These are phyloP conservation scores for Drosophila affinis DNA, from an alignment of 2,888 invertebrate genomes.

Conservation along the genomic window DNA sequence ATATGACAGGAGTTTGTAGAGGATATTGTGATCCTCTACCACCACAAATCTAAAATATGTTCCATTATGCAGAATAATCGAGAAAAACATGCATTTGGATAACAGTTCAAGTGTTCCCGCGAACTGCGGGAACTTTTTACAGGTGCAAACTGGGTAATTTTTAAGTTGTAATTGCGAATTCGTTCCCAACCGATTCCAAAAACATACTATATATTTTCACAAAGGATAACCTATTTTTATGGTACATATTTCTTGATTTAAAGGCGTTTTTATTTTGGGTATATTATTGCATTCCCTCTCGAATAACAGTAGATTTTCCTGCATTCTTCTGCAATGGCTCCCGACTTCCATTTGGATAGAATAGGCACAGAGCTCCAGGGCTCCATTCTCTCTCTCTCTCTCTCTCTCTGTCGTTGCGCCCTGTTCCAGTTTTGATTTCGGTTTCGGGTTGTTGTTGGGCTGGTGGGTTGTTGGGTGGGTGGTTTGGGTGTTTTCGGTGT, in stretches of 20 bases:
- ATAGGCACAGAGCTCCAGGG: background rate
- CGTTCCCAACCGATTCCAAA: background rate
- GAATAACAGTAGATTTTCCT: background rate
- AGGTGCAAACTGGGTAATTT: background rate
- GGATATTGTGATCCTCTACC: no score
- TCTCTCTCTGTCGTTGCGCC: background rate
- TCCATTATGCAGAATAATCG: no score
- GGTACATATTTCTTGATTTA: background rate
- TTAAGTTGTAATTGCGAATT: background rate
- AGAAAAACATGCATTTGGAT: no score
- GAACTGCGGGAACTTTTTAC: no score
- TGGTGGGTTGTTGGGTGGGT: background rate
- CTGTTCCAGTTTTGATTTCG: conserved; percentile 13
- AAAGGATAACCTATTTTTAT: background rate
- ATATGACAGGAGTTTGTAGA: no score
- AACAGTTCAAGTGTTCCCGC: no score
- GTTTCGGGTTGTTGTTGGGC: conserved; percentile 1
- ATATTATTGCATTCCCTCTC: background rate
- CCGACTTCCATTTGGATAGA: background rate
- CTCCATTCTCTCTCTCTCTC: background rate
- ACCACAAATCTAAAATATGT: no score
- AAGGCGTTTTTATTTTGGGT: background rate
- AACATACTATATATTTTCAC: background rate
- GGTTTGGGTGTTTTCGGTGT: background rate
- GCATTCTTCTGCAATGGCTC: background rate